Conservation (phyloP, 2,888 invertebrate species). For the Drosophila lacicola region DNA sequence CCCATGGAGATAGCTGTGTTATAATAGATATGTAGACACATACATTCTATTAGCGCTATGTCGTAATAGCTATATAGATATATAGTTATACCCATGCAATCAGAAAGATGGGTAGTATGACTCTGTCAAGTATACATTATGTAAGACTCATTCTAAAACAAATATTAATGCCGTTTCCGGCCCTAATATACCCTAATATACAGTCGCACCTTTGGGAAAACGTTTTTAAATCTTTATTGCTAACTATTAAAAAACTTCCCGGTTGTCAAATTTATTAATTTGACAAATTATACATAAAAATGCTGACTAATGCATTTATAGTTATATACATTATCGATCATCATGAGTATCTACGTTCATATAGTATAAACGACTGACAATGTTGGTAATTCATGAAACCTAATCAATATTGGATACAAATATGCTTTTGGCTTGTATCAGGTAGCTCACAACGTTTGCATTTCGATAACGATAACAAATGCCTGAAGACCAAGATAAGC, state of each 20-base stretch:
- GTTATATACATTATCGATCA: constrained; percentile 7
- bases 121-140: neutral
- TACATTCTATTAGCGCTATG: neutral
- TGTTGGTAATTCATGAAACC: constrained; percentile 8
- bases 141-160: neutral
- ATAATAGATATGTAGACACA: constrained; percentile 3
- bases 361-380: neutral
- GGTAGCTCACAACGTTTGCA: constrained; percentile 46
- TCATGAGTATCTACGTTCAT: neutral
- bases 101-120: neutral
- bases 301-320: neutral
- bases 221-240: neutral
- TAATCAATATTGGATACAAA: constrained; percentile 25
- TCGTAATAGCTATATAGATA: neutral
- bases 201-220: neutral
- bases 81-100: constrained; percentile 7
- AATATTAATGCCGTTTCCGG: neutral
- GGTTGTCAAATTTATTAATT: neutral
- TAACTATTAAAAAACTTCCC: neutral
- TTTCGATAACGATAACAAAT: constrained; percentile 23
- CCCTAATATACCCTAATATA: no score
- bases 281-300: neutral
- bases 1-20: neutral
- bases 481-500: constrained; percentile 29
- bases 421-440: constrained; percentile 33